phyloP scores from a whole-genome alignment of 1,140 invertebrate species.

The Papilio glaucus region DNA sequence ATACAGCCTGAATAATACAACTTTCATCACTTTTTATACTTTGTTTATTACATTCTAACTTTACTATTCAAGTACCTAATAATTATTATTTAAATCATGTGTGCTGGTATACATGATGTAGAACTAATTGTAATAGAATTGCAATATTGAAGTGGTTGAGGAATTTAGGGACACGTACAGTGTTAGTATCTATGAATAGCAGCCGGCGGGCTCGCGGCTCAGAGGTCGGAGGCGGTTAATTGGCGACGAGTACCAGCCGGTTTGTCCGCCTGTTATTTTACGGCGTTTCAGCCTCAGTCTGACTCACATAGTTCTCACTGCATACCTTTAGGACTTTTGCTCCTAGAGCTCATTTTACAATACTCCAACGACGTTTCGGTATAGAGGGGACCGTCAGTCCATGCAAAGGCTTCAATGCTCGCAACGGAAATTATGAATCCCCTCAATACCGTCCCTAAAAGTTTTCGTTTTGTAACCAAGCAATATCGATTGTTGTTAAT shows the following conservation, averaged over 20 bases:
- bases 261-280: constrained; percentile 76
- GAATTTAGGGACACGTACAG: constrained; percentile 5
- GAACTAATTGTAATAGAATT: background rate
- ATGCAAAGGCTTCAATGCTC: constrained; percentile 56
- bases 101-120: background rate
- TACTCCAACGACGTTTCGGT: background rate
- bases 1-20: too few relatives aligned
- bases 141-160: background rate
- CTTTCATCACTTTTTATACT: too few relatives aligned
- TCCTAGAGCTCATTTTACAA: constrained; percentile 39
- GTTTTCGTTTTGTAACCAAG: constrained; percentile 71
- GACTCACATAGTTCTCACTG: constrained; percentile 36
- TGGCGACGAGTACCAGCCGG: constrained; percentile 74
- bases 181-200: constrained; percentile 59
- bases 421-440: constrained; percentile 76
- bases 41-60: too few relatives aligned
- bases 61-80: too few relatives aligned
- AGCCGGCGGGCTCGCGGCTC: constrained; percentile 55
- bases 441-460: constrained; percentile 55
- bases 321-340: constrained; percentile 39
- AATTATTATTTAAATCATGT: background rate
- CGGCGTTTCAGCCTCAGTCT: constrained; percentile 66
- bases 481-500: constrained; percentile 64
- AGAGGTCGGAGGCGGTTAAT: constrained; percentile 79
- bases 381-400: constrained; percentile 42